phyloP scores from a whole-genome alignment of 2,113 vertebrate species.

The Embiotoca jacksoni region DNA sequence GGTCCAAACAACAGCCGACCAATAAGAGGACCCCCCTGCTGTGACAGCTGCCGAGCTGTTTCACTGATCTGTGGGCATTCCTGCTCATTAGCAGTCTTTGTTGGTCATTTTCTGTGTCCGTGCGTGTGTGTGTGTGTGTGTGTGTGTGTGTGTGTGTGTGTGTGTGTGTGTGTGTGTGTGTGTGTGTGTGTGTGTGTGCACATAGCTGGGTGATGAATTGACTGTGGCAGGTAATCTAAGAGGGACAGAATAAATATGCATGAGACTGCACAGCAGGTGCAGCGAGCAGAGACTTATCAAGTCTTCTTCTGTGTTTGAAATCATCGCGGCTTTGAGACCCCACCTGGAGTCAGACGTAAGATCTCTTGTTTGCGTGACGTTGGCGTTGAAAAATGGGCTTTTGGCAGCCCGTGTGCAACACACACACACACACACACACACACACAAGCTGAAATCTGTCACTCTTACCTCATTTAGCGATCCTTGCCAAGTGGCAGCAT shows the following conservation, averaged over 20 bases:
- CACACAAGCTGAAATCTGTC: constrained; percentile 18
- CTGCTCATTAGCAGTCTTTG: constrained; percentile 72
- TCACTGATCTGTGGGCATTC: constrained; percentile 70
- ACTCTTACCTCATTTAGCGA: constrained; percentile 40
- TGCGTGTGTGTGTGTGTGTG: constrained; percentile 28
- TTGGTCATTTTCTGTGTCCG: constrained; percentile 26
- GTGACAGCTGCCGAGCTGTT: constrained; percentile 64
- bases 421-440: neutral
- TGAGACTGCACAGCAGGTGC: constrained; percentile 57
- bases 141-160: constrained; percentile 23
- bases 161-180: constrained; percentile 25
- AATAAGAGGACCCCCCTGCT: constrained; percentile 60
- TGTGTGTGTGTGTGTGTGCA: constrained; percentile 20
- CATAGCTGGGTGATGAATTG: constrained; percentile 51
- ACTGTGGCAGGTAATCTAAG: constrained; percentile 66
- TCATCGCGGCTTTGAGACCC: constrained; percentile 19
- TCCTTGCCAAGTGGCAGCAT: constrained; percentile 47
- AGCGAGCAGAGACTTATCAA: neutral
- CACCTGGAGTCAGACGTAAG: constrained; percentile 47
- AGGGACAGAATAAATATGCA: constrained; percentile 50
- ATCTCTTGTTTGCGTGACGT: constrained; percentile 18
- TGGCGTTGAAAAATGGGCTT: constrained; percentile 36
- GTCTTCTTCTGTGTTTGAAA: constrained; percentile 20
- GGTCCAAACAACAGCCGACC: constrained; percentile 53
- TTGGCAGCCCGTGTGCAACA: constrained; percentile 4